These are phyloP conservation scores for Rhinogobius similis DNA, from an alignment of 2,113 vertebrate species.

Conservation along the genomic window DNA sequence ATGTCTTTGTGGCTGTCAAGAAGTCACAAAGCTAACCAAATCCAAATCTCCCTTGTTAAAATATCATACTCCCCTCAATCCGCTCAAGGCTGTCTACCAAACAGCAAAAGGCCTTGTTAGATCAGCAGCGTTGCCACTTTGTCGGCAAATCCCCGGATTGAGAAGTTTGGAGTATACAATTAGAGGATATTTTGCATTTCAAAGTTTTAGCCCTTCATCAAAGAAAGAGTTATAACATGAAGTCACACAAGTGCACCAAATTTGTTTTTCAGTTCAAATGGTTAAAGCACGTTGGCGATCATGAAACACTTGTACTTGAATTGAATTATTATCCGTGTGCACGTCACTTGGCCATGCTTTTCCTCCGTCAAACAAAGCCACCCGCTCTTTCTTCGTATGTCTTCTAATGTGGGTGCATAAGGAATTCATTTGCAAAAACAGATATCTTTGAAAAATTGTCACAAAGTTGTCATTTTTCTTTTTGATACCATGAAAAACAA, in stretches of 20 bases:
- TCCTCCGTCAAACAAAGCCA: too few species aligned
- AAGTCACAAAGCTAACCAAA: conserved; percentile 52
- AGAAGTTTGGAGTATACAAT: conserved; percentile 59
- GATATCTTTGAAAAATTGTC: too few species aligned
- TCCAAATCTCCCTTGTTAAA: conserved; percentile 71
- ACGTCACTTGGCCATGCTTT: not conserved
- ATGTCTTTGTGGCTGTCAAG: conserved; percentile 40
- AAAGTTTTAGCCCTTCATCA: conserved; percentile 51
- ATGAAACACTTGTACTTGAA: too few species aligned
- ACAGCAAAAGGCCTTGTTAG: conserved; percentile 61
- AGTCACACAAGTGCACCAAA: too few species aligned
- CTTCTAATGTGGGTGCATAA: too few species aligned
- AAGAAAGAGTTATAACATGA: not conserved
- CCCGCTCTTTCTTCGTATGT: too few species aligned
- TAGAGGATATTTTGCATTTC: conserved; percentile 57
- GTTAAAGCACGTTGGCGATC: not conserved
- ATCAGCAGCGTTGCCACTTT: conserved; percentile 49
- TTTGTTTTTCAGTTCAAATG: not conserved
- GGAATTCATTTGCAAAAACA: too few species aligned
- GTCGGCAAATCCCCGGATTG: conserved; percentile 38
- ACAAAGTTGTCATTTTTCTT: too few species aligned
- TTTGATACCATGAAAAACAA: too few species aligned
- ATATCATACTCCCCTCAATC: conserved; percentile 51
- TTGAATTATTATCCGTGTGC: not conserved
- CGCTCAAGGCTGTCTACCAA: conserved; percentile 58